These are phyloP conservation scores for Sebastes fasciatus DNA, from an alignment of 2,113 vertebrate species.

Conservation along the genomic window DNA sequence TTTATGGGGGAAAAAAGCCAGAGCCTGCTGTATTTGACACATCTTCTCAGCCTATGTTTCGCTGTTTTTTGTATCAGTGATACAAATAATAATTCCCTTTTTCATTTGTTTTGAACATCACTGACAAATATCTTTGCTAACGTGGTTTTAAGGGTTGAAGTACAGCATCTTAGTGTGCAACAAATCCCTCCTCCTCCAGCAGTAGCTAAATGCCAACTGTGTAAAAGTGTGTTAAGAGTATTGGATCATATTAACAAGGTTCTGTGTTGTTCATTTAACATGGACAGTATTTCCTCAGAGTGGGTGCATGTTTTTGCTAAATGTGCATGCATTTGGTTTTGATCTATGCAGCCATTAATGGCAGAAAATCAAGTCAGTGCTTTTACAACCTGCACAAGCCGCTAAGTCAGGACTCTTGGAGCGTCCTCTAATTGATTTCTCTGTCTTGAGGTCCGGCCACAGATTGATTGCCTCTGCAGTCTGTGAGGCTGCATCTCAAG, in stretches of 20 bases:
- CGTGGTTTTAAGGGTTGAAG: neutral
- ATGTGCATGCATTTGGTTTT: neutral
- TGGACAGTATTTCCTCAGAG: neutral
- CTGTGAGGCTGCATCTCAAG: constrained; percentile 55
- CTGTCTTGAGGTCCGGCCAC: constrained; percentile 37
- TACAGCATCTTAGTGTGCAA: neutral
- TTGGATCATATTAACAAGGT: neutral
- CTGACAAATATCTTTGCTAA: neutral
- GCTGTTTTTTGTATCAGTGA: neutral
- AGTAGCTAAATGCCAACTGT: neutral
- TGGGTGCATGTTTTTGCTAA: constrained; percentile 1
- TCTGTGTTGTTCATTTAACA: neutral
- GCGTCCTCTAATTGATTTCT: constrained; percentile 68
- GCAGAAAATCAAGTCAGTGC: constrained; percentile 35
- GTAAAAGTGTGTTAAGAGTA: neutral
- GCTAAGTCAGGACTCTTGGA: constrained; percentile 68
- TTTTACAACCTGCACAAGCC: constrained; percentile 54
- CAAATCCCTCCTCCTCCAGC: neutral
- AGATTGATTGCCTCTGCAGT: constrained; percentile 72
- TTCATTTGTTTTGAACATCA: neutral
- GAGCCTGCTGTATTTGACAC: neutral
- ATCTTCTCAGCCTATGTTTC: neutral
- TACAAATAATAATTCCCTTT: neutral
- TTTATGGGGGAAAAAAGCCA: neutral
- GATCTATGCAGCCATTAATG: constrained; percentile 45